phyloP scores from a whole-genome alignment of 2,888 invertebrate genomes.

The Microdon myrmicae region DNA sequence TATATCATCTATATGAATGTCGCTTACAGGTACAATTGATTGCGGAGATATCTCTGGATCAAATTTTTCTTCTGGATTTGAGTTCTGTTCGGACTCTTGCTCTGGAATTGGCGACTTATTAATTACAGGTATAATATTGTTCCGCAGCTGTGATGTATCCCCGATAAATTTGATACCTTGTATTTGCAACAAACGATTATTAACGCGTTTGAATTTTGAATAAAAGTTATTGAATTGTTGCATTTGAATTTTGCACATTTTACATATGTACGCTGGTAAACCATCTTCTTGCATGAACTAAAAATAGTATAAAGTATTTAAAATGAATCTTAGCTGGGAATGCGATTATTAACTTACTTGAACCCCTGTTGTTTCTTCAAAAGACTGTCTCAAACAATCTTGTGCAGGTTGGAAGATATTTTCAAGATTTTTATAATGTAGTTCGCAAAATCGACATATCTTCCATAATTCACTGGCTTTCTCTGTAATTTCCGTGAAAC shows the following conservation, averaged over 20 bases:
- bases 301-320: slow-evolving; percentile 1
- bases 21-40: too few species aligned
- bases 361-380: slow-evolving; percentile 6
- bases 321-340: not conserved
- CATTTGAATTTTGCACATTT: slow-evolving; percentile 31
- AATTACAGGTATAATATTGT: too few species aligned
- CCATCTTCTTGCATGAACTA: slow-evolving; percentile 28
- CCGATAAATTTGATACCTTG: slow-evolving; percentile 16
- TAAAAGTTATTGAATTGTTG: slow-evolving; percentile 42
- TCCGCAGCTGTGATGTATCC: not conserved
- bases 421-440: not conserved
- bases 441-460: slow-evolving; percentile 32
- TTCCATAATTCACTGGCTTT: slow-evolving; percentile 15
- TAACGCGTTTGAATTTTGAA: slow-evolving; percentile 11
- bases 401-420: not conserved
- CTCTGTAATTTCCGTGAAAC: slow-evolving; percentile 1
- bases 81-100: too few species aligned
- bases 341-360: slow-evolving; percentile 8
- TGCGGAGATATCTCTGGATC: too few species aligned
- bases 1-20: too few species aligned
- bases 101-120: too few species aligned
- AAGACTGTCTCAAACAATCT: slow-evolving; percentile 5
- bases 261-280: slow-evolving; percentile 34
- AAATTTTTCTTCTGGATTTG: too few species aligned
- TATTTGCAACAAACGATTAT: slow-evolving; percentile 1